Percentiles rank a stretch among this genome's conserved stretches.
Conservation (phyloP, 2,113 vertebrate species). For the Hassar affinis region DNA sequence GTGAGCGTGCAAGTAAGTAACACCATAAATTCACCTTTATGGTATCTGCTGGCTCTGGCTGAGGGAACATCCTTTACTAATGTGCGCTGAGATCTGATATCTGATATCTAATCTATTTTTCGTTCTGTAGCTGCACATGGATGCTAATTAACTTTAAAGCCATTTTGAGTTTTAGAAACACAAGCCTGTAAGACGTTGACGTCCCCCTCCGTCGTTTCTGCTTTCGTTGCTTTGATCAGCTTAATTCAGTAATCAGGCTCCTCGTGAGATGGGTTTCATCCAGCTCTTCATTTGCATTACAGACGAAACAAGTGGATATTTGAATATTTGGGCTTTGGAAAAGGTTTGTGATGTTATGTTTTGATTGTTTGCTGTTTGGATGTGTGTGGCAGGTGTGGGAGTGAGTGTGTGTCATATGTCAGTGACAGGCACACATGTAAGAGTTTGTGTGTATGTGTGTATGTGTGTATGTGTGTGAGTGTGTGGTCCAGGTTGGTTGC, state of each 20-base stretch:
- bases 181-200: not conserved
- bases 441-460: not conserved
- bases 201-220: not conserved
- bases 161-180: not conserved
- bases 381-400: not conserved
- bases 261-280: not conserved
- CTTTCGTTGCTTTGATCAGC: slow-evolving; percentile 17
- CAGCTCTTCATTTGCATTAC: not conserved
- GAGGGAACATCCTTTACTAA: not conserved
- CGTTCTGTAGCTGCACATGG: not conserved
- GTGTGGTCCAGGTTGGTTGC: slow-evolving; percentile 41
- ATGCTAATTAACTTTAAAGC: not conserved
- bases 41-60: too few relatives aligned
- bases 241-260: not conserved
- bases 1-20: too few relatives aligned
- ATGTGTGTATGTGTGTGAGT: not conserved
- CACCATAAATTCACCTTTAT: too few relatives aligned
- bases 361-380: not conserved
- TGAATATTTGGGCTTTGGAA: not conserved
- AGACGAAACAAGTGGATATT: not conserved
- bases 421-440: not conserved
- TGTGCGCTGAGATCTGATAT: too few relatives aligned
- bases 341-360: not conserved
- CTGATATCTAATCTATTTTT: not conserved
- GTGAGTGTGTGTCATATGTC: not conserved